Conservation (phyloP, 2,113 vertebrate species). For the Python bivittatus region DNA sequence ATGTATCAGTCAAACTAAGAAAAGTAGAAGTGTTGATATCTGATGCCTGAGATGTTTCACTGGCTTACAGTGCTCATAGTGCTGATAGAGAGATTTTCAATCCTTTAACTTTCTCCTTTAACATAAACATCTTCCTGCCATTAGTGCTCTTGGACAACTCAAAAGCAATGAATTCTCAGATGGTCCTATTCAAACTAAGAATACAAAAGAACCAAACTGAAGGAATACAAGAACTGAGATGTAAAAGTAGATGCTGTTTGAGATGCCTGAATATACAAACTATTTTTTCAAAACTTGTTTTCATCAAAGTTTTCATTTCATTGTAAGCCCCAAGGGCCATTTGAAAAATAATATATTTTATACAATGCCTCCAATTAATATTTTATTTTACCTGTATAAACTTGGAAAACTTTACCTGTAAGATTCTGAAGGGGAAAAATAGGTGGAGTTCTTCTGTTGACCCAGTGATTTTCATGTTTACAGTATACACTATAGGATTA, state of each 20-base stretch:
- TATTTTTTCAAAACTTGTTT: conserved; percentile 49
- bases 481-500: conserved; percentile 62
- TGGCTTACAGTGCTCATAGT: neutral
- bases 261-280: conserved; percentile 48
- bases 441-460: conserved; percentile 63
- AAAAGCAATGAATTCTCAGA: neutral
- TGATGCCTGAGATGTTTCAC: neutral
- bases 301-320: conserved; percentile 27
- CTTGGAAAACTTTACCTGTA: conserved; percentile 54
- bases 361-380: conserved; percentile 58
- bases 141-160: too few relatives aligned
- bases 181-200: neutral
- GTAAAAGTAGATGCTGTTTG: conserved; percentile 13
- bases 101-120: neutral
- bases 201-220: neutral
- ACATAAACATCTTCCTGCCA: neutral
- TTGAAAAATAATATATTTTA: conserved; percentile 48
- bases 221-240: neutral
- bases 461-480: conserved; percentile 61
- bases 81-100: neutral
- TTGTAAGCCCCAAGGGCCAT: conserved; percentile 42
- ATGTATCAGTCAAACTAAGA: neutral
- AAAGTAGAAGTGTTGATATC: neutral
- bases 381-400: conserved; percentile 59
- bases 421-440: conserved; percentile 26